A percentile compares a stretch with the other conserved stretches of the same genome.
Conservation (phyloP, 2,888 invertebrate species). For the Melolontha melolontha region DNA sequence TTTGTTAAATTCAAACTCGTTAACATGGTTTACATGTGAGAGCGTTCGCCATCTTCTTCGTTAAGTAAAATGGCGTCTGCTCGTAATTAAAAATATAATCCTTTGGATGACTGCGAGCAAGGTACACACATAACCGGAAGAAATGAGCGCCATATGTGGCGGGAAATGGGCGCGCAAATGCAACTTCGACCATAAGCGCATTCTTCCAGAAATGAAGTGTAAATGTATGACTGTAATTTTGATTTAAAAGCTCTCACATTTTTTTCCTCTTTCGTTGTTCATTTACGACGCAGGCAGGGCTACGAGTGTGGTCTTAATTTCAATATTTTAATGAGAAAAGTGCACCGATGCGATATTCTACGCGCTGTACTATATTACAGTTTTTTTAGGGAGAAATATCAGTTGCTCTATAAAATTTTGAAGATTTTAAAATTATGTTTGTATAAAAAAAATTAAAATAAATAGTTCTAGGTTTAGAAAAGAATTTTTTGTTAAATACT, state of each 20-base stretch:
- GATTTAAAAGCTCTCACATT: slow-evolving; percentile 54
- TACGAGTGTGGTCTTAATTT: slow-evolving; percentile 58
- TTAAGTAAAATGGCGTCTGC: slow-evolving; percentile 55
- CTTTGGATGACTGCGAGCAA: slow-evolving; percentile 42
- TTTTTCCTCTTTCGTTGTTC: slow-evolving; percentile 45
- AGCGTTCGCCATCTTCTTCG: slow-evolving; percentile 20
- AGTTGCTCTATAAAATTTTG: too few species aligned
- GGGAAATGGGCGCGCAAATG: slow-evolving; percentile 52
- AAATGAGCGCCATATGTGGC: slow-evolving; percentile 53
- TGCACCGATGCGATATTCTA: slow-evolving; percentile 58
- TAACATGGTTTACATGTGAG: too few species aligned
- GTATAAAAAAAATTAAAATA: too few species aligned
- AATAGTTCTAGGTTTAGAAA: too few species aligned
- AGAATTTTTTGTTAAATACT: too few species aligned
- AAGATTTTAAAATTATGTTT: too few species aligned
- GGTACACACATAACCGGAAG: slow-evolving; percentile 50
- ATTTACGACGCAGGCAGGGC: slow-evolving; percentile 52
- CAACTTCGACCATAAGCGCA: slow-evolving; percentile 38
- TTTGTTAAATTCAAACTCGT: too few species aligned
- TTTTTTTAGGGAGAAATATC: neutral
- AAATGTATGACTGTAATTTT: slow-evolving; percentile 50
- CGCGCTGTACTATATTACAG: neutral
- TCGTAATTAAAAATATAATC: slow-evolving; percentile 55
- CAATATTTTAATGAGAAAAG: slow-evolving; percentile 65
- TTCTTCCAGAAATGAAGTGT: slow-evolving; percentile 28